A percentile compares a stretch with the other conserved stretches of the same genome.
phyloP scores from a whole-genome alignment of 2,113 vertebrate species.

The Todiramphus saurophagus region DNA sequence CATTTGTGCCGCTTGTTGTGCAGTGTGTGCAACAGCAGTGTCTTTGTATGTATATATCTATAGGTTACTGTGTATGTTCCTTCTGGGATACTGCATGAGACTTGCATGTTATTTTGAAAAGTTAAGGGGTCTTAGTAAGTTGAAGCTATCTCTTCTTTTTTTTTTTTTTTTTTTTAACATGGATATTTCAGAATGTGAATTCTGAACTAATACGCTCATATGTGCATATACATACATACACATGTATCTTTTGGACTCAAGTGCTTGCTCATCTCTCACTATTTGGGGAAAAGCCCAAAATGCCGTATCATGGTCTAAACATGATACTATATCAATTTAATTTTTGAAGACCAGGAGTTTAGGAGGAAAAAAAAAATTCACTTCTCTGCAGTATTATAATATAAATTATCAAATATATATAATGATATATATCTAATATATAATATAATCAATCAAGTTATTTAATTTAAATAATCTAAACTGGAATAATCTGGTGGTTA shows the following conservation, averaged over 20 bases:
- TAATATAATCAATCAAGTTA: background rate
- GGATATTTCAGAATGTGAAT: background rate
- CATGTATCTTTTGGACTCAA: background rate
- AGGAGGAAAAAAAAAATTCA: background rate
- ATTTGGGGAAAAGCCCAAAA: slow-evolving; percentile 20
- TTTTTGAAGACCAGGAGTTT: background rate
- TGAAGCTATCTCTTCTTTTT: background rate
- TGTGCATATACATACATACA: background rate
- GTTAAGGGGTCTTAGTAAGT: background rate
- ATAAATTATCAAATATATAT: too few relatives aligned
- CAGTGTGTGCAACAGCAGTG: background rate
- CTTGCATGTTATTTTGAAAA: background rate
- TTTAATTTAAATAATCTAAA: background rate
- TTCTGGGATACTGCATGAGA: slow-evolving; percentile 38
- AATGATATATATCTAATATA: too few relatives aligned
- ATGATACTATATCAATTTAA: background rate
- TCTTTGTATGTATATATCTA: background rate
- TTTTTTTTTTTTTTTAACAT: background rate
- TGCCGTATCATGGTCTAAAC: background rate
- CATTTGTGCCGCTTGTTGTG: background rate
- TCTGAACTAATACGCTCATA: background rate
- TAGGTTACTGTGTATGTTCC: background rate
- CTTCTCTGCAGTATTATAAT: background rate
- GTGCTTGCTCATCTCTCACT: slow-evolving; percentile 29
- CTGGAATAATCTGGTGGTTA: background rate